Evolutionary conservation across 2,113 vertebrate genomes (phyloP).

Genomic region (Chlorocebus sabaeus): DNA sequence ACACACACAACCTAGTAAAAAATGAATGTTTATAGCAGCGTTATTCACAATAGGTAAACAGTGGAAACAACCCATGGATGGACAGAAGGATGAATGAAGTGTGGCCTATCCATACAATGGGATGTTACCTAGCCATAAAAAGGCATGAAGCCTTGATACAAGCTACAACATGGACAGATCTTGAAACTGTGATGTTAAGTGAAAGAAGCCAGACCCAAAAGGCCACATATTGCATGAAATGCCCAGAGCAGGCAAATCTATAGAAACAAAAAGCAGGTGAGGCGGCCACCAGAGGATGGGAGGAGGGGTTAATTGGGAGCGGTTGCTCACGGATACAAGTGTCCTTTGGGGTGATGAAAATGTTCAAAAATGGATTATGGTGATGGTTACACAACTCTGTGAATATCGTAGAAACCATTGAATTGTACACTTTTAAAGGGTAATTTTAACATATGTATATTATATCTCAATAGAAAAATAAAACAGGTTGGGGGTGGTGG

Average conservation of each 20-base stretch:
- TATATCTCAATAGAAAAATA: not conserved
- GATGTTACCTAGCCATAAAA: not conserved
- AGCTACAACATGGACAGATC: rapidly evolving
- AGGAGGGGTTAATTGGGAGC: rapidly evolving
- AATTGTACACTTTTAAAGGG: not conserved
- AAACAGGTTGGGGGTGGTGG: too few species aligned
- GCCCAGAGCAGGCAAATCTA: not conserved
- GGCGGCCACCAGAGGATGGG: not conserved
- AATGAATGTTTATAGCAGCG: too few species aligned
- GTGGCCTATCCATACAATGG: too few species aligned
- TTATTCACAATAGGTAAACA: too few species aligned
- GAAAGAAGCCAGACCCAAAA: not conserved
- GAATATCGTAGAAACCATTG: not conserved
- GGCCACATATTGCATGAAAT: not conserved
- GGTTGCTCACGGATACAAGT: not conserved
- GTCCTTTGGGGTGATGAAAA: not conserved
- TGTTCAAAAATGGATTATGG: not conserved
- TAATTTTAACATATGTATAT: not conserved
- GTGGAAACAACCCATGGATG: not conserved
- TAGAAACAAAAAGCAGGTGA: not conserved
- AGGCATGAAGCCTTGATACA: not conserved
- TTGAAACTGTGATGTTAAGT: not conserved
- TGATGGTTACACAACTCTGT: not conserved
- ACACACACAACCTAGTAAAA: not conserved
- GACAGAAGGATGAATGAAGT: not conserved